Evolutionary conservation across 2,797 vertebrate genomes (phyloP), one percentile per base, ranked within the genome.

Genomic region (Semotilus atromaculatus): DNA sequence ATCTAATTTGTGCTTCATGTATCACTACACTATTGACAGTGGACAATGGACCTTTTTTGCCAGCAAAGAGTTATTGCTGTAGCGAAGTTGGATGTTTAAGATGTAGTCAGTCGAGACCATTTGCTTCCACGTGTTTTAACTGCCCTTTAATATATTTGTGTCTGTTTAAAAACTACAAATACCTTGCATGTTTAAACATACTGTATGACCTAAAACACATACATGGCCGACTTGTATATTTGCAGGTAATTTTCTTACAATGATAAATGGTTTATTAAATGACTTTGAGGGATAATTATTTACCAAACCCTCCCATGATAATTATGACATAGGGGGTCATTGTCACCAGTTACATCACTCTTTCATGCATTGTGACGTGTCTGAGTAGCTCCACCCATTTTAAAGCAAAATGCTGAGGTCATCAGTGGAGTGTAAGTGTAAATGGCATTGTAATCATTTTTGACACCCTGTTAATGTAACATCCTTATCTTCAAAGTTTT

Each of bases 181-280:
- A 8, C 18, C 23, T 38, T 16, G 43, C 21, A 31, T 43, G 26
- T 62, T 43, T 45, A 38, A 34, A 58, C 51, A 36, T n/a, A 58
- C 3, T 58, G 51, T 40, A 60, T 77, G 55, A 77, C 34, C 36
- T 77, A 62, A 78, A 80, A 51, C 62, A 80, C 43, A 51, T 7
- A 67, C 0, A 2, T 67, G 23, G 43, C 9, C 16, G 21, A 64
- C 40, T 4, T 62, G n/a, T 48, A 13, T 48, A 7, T 45, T 64
- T 77, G 51, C 36, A 48, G 38, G 60, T 48, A 19, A 34, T 66
- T 9, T 48, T 45, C 8, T 34, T 40, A 68, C 36, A 23, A n/a
- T 68, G 7, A 79, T 23, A 16, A 79, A 66, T 79, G 74, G 29
- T 36, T 80, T 67, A 51, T 51, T 13, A 80, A 80, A 16, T 6